These are phyloP conservation scores for Spicauda simplicius DNA, from an alignment of 2,888 invertebrate genomes.

Conservation along the genomic window DNA sequence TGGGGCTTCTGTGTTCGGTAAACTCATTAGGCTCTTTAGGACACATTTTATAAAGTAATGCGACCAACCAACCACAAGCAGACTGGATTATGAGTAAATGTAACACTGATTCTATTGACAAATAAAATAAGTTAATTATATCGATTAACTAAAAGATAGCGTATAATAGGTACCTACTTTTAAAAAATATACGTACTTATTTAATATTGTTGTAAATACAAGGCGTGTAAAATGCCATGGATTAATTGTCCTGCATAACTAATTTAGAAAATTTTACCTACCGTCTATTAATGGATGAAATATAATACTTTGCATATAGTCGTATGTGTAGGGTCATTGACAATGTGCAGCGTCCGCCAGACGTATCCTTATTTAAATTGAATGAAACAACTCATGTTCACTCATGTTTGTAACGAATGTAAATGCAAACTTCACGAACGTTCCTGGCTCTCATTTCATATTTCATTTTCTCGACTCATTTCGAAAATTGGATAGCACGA, in stretches of 20 bases:
- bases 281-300: background rate
- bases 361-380: constrained; percentile 67
- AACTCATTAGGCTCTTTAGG: constrained; percentile 14
- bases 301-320: background rate
- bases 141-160: too few relatives aligned
- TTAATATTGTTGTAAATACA: too few relatives aligned
- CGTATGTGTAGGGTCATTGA: constrained; percentile 4
- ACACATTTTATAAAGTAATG: background rate
- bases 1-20: constrained; percentile 34
- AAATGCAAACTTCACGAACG: constrained; percentile 38
- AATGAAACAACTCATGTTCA: constrained; percentile 57
- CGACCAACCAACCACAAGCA: background rate
- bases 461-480: constrained; percentile 38
- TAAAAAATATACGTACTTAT: too few relatives aligned
- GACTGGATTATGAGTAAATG: background rate
- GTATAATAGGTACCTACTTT: too few relatives aligned
- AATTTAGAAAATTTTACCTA: too few relatives aligned
- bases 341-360: constrained; percentile 21
- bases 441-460: constrained; percentile 34
- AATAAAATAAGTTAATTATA: too few relatives aligned
- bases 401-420: constrained; percentile 30
- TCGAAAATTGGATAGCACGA: constrained; percentile 42
- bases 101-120: too few relatives aligned
- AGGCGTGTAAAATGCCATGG: too few relatives aligned
- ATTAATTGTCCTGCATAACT: too few relatives aligned